phyloP scores from a whole-genome alignment of 2,113 vertebrate species.

The Sylvia atricapilla region DNA sequence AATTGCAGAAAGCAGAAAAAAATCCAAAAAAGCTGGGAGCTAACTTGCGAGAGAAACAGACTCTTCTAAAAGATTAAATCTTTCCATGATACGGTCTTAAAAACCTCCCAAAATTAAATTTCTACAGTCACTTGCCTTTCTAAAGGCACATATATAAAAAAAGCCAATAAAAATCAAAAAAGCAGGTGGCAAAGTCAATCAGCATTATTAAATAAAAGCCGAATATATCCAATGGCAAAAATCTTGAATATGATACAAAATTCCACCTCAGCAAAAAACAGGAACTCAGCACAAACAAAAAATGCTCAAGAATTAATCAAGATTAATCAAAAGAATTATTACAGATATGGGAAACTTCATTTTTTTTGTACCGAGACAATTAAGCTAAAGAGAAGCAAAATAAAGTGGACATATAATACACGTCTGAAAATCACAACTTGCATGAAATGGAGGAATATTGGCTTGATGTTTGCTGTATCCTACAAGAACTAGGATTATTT shows the following conservation, averaged over 20 bases:
- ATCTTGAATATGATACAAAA: rapidly evolving
- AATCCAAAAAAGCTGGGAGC: neutral
- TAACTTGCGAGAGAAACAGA: neutral
- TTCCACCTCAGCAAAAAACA: neutral
- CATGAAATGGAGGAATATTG: neutral
- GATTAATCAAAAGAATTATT: neutral
- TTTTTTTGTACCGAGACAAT: neutral
- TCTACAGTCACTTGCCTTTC: neutral
- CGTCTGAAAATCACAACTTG: neutral
- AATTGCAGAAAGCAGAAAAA: neutral
- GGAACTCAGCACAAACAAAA: neutral
- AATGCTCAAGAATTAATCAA: neutral
- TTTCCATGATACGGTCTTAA: neutral
- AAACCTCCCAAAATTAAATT: neutral
- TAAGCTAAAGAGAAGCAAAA: neutral
- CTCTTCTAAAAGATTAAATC: neutral
- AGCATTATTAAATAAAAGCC: neutral
- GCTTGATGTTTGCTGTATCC: neutral
- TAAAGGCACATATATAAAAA: neutral
- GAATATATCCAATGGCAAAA: neutral
- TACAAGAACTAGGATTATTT: neutral
- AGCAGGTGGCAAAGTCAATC: neutral
- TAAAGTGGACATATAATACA: neutral
- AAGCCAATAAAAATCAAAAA: neutral
- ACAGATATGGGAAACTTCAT: neutral